Base-by-base conservation (phyloP, 2,797 vertebrate genomes). In the Otolemur crassicaudatus region DNA sequence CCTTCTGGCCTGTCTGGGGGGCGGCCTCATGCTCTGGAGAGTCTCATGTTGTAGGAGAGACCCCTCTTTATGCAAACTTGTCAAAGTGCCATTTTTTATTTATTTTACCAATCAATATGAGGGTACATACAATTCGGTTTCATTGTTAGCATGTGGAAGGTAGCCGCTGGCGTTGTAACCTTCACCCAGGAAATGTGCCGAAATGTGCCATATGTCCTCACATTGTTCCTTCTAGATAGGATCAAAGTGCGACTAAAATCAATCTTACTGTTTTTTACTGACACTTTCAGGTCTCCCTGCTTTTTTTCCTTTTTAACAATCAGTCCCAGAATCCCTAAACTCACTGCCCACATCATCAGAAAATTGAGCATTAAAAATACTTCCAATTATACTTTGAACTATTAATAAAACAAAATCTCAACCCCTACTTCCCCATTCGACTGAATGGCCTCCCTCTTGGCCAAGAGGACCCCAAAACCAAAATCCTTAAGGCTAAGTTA, bases 351-450 rank as follows among this genome's bases (percentile, higher is more conserved):
- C n/a, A 22, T 40, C 77, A 46, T 86, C 31, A 53, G 19, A 40
- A 81, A 72, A n/a, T 13, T 56, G 20, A 63, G 7, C 56, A 87
- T 73, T 40, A 73, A 53, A 37, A 70, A 31, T 14, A 53, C 27
- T 72, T 70, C 14, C 75, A 67, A n/a, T 67, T 67, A 67, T 67
- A 67, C 29, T n/a, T 29, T n/a, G 63, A 67, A 67, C 29, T 67
- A 53, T 53, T 53, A 53, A 17, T 53, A n/a, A 67, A 67, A 67
- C 17, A n/a, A 31, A n/a, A 67, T 67, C 29, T 67, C 31, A n/a
- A 7, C 14, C 13, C 29, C 16, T 13, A 14, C 2, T 14, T 17
- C 31, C 14, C 29, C 14, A 67, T 1, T 7, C 1, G 6, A 17
- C 63, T 67, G 6, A 67, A 67, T 67, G 14, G 29, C 16, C 14